phyloP scores from a whole-genome alignment of 2,888 invertebrate genomes.

The Apotomis turbidana region DNA sequence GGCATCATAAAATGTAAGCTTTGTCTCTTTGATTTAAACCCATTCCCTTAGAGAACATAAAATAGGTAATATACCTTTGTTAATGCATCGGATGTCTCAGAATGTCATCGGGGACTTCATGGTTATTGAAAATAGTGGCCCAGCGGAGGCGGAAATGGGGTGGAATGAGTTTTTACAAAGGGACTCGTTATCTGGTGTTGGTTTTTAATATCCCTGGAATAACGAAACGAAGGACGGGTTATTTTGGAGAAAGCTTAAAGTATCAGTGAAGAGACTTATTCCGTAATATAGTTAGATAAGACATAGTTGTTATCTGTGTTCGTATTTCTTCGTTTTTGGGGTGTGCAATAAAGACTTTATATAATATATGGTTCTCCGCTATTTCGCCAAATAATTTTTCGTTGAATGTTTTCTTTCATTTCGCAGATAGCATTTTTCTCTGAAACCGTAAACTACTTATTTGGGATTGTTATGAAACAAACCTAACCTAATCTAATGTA shows the following conservation, averaged over 20 bases:
- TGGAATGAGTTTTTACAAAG: conserved; percentile 5
- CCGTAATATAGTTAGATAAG: too few species aligned
- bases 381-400: too few species aligned
- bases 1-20: too few species aligned
- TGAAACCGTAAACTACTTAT: too few species aligned
- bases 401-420: too few species aligned
- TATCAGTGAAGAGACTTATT: neutral
- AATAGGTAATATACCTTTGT: neutral
- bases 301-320: too few species aligned
- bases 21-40: neutral
- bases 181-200: conserved; percentile 1
- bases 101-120: neutral
- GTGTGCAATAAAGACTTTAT: too few species aligned
- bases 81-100: neutral
- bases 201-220: neutral
- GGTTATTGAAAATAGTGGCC: neutral
- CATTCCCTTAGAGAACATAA: neutral
- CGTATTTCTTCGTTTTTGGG: too few species aligned
- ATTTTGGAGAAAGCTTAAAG: neutral
- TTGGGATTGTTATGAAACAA: too few species aligned
- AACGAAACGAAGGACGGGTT: neutral
- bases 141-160: neutral
- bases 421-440: too few species aligned
- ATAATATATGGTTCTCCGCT: too few species aligned
- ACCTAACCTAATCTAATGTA: too few species aligned